Base-by-base conservation (phyloP, 2,113 vertebrate genomes). In the Meles meles region DNA sequence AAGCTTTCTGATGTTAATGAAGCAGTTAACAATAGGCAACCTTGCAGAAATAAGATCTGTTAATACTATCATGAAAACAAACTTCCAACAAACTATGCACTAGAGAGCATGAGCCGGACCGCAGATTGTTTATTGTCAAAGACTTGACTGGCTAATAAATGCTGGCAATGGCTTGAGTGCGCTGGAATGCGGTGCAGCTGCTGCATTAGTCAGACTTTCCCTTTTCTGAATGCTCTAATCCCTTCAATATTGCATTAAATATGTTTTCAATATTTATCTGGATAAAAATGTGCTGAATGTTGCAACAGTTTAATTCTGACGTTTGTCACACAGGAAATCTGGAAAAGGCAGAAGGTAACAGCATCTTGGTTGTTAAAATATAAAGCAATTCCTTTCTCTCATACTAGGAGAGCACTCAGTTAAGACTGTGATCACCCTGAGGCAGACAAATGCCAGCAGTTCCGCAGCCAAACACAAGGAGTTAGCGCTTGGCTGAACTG, bases 261-360 rank as follows among this genome's bases (percentile, higher is more conserved):
- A 98, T 99, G 98, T 98, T 99, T 99, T 98, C 98, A 99, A 99
- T 99, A 99, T 99, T 98, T 98, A 98, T 98, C 97, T 99, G 98
- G 99, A 98, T 98, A 98, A 98, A 98, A 98, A 98, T 98, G 96
- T 98, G 98, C 98, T 98, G 98, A 99, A 98, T 98, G 98, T 98
- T 98, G 98, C 98, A 99, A 98, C 97, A 94, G 98, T 98, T 98
- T 98, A 96, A 98, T 98, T 98, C 95, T 89, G 90, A 97, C 98
- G 90, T 98, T 98, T 98, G 97, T 98, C 98, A 98, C 98, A 96
- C 95, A 96, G 97, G 91, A 97, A 98, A 98, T 97, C 94, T 97
- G 67, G 97, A 96, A 96, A 97, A 97, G 81, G 97, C 96, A 98
- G 97, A 98, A 98, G 96, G 97, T 98, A 98, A 98, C 95, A 97